Evolutionary conservation across 2,113 vertebrate species (phyloP).

Genomic region (Podarcis muralis): DNA sequence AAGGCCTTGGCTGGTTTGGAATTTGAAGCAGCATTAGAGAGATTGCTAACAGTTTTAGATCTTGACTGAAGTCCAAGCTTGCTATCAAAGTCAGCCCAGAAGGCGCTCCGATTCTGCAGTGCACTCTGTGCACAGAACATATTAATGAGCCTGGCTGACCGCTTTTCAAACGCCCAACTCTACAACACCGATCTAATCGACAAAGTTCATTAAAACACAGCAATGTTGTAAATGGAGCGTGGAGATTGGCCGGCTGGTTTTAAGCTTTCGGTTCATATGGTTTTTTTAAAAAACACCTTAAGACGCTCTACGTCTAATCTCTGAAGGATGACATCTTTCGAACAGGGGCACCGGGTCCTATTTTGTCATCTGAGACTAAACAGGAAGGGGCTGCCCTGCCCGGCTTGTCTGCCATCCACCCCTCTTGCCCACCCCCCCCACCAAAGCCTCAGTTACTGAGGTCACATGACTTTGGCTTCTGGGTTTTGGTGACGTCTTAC

Average conservation of each 20-base stretch:
- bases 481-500: too few relatives aligned
- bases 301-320: not conserved
- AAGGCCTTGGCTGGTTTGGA: not conserved
- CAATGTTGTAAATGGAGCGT: not conserved
- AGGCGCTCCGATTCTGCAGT: accelerated
- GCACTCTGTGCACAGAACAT: constrained; percentile 5
- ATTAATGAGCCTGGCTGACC: constrained; percentile 49
- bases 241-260: not conserved
- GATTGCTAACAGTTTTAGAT: not conserved
- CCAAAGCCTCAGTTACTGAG: too few relatives aligned
- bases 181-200: constrained; percentile 9
- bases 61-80: not conserved
- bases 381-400: too few relatives aligned
- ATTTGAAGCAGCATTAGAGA: not conserved
- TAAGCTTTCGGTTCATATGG: constrained; percentile 20
- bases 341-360: too few relatives aligned
- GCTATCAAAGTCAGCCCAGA: constrained; percentile 13
- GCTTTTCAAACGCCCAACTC: not conserved
- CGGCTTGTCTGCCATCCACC: too few relatives aligned
- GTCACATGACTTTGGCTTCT: too few relatives aligned
- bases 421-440: too few relatives aligned
- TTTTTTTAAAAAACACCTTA: too few relatives aligned
- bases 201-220: constrained; percentile 52
- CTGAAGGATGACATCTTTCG: not conserved
- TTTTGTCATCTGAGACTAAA: too few relatives aligned